A percentile compares a stretch with the other conserved stretches of the same genome.
Conservation (phyloP, 2,797 vertebrate genomes). For the Atherinosoma microstoma region DNA sequence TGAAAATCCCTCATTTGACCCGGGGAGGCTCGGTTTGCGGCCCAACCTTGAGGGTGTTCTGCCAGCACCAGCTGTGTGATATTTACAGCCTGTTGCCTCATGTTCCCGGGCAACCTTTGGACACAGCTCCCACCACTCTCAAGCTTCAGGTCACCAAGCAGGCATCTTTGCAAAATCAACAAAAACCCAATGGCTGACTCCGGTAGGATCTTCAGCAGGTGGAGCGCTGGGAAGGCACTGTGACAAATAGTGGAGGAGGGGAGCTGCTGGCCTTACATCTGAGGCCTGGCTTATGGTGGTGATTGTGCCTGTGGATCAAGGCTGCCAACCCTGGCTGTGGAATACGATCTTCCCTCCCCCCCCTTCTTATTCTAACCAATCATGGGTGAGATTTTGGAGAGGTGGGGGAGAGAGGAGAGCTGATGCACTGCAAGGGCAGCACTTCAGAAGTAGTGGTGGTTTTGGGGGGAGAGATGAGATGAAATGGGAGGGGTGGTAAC, state of each 20-base stretch:
- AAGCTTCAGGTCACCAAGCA: constrained; percentile 40
- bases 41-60: constrained; percentile 83
- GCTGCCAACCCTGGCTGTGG: constrained; percentile 67
- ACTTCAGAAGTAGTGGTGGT: constrained; percentile 72
- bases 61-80: constrained; percentile 84
- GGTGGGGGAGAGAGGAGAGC: constrained; percentile 48
- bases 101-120: constrained; percentile 72
- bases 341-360: constrained; percentile 56
- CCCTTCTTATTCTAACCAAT: constrained; percentile 65
- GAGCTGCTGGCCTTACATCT: constrained; percentile 58
- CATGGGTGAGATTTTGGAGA: constrained; percentile 64
- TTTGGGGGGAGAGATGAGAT: constrained; percentile 33
- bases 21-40: constrained; percentile 67
- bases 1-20: constrained; percentile 69
- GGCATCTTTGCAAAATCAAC: constrained; percentile 41
- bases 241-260: constrained; percentile 32
- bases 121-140: constrained; percentile 51
- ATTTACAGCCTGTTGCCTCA: constrained; percentile 85
- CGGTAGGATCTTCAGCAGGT: constrained; percentile 49
- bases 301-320: constrained; percentile 49
- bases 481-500: constrained; percentile 40
- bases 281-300: constrained; percentile 57
- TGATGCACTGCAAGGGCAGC: constrained; percentile 79
- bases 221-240: constrained; percentile 34
- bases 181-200: constrained; percentile 31